Base-by-base conservation (phyloP, 2,888 invertebrate species). In the Fragum sueziense region DNA sequence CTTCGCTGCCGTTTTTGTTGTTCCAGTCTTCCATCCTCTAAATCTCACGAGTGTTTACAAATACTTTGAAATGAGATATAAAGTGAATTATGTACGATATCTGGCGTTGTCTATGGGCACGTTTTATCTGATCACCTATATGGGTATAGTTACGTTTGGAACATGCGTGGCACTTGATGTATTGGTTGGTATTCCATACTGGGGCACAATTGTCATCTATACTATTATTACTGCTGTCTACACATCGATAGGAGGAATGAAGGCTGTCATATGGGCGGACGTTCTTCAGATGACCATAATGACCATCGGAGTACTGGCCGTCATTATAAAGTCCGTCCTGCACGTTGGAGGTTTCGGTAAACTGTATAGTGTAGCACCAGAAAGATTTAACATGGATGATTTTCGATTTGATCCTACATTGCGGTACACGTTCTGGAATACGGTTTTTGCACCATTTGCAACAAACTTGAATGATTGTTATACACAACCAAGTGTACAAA, bases 241-340 rank as follows among this genome's bases (percentile, higher is more conserved):
- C 37, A 79, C 79, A 7, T 74, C 75, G 1, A 65, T 79, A 4
- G 79, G 79, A 11, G 75, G 74, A 34, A 75, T 79, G 57, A 74
- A 72, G n/a, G 79, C 79, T n/a, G 79, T 75, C 33, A 79, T 79
- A 14, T 77, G 77, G 72, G 73, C 77, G 0, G 77, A 77, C 61
- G 77, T 77, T 0, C 73, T 77, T 37, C 74, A 79, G 62, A 34
- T 79, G 2, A 4, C 68, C 9, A 54, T 75, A 20, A 79, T 79
- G 79, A 59, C 72, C 20, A 41, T 75, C 14, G 79, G 79, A 29
- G 61, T 79, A 7, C 33, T 79, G 27, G 70, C 62, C 14, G 74
- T 76, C 9, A 25, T 80, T 0, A 51, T 76, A 29, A 73, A 80
- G 37, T 52, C 68, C 0, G 74, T 70, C 7, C 29, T 68, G 3